Evolutionary conservation across 2,888 invertebrate genomes (phyloP).

Genomic region (Thera obeliscata): DNA sequence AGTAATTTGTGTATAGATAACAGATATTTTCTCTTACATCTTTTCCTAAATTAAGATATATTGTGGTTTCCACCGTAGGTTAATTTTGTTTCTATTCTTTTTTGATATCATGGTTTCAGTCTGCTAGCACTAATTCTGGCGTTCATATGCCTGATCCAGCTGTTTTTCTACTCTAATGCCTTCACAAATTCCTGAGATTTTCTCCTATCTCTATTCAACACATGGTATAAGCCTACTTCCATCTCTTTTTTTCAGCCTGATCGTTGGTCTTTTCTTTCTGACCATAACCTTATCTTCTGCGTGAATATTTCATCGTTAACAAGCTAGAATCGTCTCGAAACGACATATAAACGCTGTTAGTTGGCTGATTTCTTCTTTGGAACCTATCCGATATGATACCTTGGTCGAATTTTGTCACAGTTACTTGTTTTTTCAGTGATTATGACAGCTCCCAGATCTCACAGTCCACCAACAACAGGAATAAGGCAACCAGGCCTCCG

Average conservation of each 20-base stretch:
- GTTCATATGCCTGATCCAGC: too few species aligned
- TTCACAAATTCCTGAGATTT: too few species aligned
- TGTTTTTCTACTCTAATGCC: too few species aligned
- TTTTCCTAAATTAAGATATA: background rate
- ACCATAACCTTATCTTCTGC: too few species aligned
- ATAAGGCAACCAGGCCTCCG: conserved; percentile 9
- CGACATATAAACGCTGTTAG: too few species aligned
- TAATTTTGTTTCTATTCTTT: background rate
- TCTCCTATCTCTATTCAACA: too few species aligned
- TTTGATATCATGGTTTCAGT: too few species aligned
- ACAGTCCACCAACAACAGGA: conserved; percentile 7
- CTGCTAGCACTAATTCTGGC: too few species aligned
- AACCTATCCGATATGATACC: too few species aligned
- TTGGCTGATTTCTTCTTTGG: background rate
- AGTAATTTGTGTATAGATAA: background rate
- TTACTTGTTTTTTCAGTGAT: conserved; percentile 13
- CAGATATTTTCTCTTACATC: background rate
- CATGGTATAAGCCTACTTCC: too few species aligned
- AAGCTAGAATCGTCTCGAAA: background rate
- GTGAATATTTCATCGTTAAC: background rate
- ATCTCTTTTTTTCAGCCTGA: too few species aligned
- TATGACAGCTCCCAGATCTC: conserved; percentile 8
- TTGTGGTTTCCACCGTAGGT: background rate
- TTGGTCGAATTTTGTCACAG: conserved; percentile 4
- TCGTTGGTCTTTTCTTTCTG: too few species aligned